A percentile compares a stretch with the other conserved stretches of the same genome.
Conservation (phyloP, 2,113 vertebrate species). For the Myotis yumanensis region DNA sequence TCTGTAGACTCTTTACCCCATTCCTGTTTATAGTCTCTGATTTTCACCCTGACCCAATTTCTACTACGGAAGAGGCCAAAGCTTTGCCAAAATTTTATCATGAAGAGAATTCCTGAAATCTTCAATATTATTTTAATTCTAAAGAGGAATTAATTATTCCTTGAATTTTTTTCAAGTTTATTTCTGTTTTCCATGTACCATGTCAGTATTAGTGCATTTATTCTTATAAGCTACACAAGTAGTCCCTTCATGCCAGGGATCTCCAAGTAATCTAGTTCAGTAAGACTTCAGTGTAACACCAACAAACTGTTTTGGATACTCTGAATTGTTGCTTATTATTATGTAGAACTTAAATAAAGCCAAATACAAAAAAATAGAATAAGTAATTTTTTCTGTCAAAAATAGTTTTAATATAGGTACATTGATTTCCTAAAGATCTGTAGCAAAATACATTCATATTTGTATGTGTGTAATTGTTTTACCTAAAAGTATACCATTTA, state of each 20-base stretch:
- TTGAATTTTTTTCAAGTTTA: not conserved
- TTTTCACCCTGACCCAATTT: conserved; percentile 62
- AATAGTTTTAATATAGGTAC: not conserved
- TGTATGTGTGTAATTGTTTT: not conserved
- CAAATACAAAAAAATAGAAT: not conserved
- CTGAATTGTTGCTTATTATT: not conserved
- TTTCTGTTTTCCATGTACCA: not conserved
- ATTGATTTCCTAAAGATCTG: not conserved
- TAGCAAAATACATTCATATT: not conserved
- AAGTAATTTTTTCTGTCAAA: not conserved
- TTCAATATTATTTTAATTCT: not conserved
- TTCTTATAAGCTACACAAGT: not conserved
- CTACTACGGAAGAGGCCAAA: not conserved
- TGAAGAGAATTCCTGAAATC: not conserved
- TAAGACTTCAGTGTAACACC: not conserved
- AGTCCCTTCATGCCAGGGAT: not conserved
- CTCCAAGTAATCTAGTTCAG: not conserved
- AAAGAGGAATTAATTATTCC: not conserved
- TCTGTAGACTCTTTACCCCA: not conserved
- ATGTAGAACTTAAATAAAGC: not conserved
- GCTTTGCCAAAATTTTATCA: not conserved
- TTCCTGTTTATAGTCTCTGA: conserved; percentile 28
- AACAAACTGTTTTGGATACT: not conserved
- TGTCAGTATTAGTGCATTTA: not conserved
- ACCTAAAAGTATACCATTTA: not conserved